Conservation (phyloP, 2,113 vertebrate species). For the Percopsis transmontana region DNA sequence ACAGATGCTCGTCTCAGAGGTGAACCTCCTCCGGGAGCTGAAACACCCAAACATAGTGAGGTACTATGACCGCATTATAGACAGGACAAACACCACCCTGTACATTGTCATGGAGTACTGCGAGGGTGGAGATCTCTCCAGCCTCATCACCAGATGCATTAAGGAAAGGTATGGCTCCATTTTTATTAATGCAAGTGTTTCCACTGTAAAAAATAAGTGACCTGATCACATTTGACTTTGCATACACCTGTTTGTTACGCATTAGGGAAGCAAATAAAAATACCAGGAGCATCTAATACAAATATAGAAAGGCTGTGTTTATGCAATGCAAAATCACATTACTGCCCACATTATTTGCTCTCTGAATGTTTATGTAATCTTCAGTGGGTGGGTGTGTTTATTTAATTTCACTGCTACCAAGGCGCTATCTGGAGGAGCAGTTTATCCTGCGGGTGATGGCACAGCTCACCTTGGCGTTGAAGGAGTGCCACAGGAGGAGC, state of each 20-base stretch:
- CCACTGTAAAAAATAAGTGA: not conserved
- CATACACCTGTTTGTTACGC: not conserved
- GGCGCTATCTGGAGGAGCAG: slow-evolving; percentile 88
- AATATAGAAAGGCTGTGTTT: no score
- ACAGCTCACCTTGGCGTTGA: slow-evolving; percentile 88
- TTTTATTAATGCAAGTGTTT: not conserved
- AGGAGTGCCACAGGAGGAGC: slow-evolving; percentile 90
- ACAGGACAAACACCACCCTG: slow-evolving; percentile 85
- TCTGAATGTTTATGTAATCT: no score
- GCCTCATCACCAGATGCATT: slow-evolving; percentile 83
- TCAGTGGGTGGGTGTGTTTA: not conserved
- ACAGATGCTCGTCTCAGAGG: slow-evolving; percentile 97
- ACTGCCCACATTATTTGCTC: no score
- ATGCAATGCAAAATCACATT: no score
- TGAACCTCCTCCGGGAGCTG: slow-evolving; percentile 92
- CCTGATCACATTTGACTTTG: not conserved
- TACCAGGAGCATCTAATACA: no score
- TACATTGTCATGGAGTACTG: slow-evolving; percentile 99
- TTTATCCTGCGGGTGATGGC: slow-evolving; percentile 87
- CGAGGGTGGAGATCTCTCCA: slow-evolving; percentile 91
- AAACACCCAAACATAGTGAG: slow-evolving; percentile 94
- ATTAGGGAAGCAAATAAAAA: no score
- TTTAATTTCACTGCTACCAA: slow-evolving; percentile 47
- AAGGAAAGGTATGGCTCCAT: slow-evolving; percentile 82
- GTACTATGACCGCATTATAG: slow-evolving; percentile 94